Conservation (phyloP, 2,797 vertebrate species). For the Rhinophrynus dorsalis region DNA sequence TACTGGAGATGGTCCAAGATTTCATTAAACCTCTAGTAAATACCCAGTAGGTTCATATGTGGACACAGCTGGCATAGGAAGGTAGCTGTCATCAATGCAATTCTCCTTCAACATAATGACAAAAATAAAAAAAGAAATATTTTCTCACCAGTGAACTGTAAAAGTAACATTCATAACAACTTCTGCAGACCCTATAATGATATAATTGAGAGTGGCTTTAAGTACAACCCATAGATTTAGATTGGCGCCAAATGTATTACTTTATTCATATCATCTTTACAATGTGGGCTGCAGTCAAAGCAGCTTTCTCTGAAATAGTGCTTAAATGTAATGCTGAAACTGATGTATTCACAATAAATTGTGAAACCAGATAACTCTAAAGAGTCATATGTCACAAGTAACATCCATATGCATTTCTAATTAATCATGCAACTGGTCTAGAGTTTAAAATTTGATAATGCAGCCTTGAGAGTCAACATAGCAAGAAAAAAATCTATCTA, state of each 20-base stretch:
- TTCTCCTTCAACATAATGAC: slow-evolving; percentile 74
- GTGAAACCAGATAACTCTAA: background rate
- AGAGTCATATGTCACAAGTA: slow-evolving; percentile 3
- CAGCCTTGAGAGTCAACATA: too few relatives aligned
- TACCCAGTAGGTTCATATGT: slow-evolving; percentile 56
- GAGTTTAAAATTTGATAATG: background rate
- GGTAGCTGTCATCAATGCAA: slow-evolving; percentile 71
- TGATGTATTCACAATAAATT: slow-evolving; percentile 41
- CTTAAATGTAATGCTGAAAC: slow-evolving; percentile 21
- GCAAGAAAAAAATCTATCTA: too few relatives aligned
- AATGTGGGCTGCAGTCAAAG: slow-evolving; percentile 46
- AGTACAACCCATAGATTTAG: slow-evolving; percentile 49
- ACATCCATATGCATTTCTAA: background rate
- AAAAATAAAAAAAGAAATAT: slow-evolving; percentile 72
- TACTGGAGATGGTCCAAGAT: slow-evolving; percentile 66
- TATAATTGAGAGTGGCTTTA: slow-evolving; percentile 70
- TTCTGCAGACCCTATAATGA: slow-evolving; percentile 73
- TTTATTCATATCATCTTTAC: slow-evolving; percentile 63
- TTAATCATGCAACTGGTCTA: background rate
- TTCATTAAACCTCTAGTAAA: slow-evolving; percentile 77
- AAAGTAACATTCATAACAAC: slow-evolving; percentile 76
- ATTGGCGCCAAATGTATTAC: slow-evolving; percentile 60
- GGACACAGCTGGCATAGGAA: slow-evolving; percentile 71
- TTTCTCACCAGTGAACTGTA: slow-evolving; percentile 72
- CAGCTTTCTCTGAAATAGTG: slow-evolving; percentile 43